Conservation (phyloP, 2,113 vertebrate species). For the Physeter macrocephalus region DNA sequence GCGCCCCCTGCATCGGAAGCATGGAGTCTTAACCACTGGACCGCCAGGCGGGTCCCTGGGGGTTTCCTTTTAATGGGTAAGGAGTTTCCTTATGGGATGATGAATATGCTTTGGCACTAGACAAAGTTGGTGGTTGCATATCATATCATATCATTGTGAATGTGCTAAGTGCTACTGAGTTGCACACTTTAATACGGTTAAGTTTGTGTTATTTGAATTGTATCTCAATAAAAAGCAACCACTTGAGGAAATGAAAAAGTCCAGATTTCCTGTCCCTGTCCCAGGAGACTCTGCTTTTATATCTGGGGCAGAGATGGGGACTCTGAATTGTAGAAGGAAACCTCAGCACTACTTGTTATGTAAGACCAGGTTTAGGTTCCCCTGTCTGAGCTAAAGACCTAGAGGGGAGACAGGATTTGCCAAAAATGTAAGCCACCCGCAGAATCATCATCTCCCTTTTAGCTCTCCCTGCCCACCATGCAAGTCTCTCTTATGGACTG, state of each 20-base stretch:
- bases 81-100: background rate
- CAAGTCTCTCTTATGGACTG: background rate
- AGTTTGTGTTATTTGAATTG: background rate
- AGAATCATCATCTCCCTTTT: background rate
- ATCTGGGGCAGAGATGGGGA: background rate
- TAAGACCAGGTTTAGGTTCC: background rate
- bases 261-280: background rate
- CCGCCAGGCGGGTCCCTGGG: no score
- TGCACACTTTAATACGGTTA: background rate
- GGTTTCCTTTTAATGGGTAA: background rate
- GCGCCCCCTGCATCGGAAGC: no score
- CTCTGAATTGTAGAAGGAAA: background rate
- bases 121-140: background rate
- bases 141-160: background rate
- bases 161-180: background rate
- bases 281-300: background rate
- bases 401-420: background rate
- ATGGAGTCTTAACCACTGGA: no score
- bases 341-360: background rate
- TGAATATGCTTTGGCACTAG: background rate
- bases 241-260: background rate
- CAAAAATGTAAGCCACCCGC: background rate
- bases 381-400: background rate
- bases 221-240: background rate
- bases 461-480: accelerated